Evolutionary conservation across 53 echinoderm and acorn worm genomes (phyloP), one percentile per base, ranked within the genome.

Genomic region (Luidia sarsii): DNA sequence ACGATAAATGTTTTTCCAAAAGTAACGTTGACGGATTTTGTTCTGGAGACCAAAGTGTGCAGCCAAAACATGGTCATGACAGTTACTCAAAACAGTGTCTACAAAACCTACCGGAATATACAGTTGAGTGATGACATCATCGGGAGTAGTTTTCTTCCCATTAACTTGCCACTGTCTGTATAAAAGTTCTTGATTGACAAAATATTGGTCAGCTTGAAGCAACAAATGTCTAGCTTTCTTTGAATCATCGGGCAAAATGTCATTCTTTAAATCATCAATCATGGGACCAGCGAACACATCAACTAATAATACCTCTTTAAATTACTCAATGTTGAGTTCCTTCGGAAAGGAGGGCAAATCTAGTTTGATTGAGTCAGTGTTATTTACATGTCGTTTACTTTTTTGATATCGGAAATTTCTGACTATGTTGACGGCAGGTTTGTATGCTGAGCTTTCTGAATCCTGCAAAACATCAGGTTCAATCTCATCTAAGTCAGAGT

Each of bases 41-140:
- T 63, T 61, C n/a, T 79, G 79, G 0, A 63, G 27, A 22, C 80
- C 80, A 63, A 80, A 80, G 24, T 80, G 80, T 48, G 80, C 60
- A 3, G 80, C 60, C 29, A 80, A 34, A 11, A 64, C 64, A 29
- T 80, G 48, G 39, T 80, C 80, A 64, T 49, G 77, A 57, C 77
- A 77, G 39, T 77, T 57, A 22, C 21, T 11, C 35, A 77, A 77
- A 18, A 77, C 61, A 57, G 54, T 59, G 46, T 77, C 61, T 15
- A 77, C 60, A 77, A 59, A 77, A 59, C 59, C 34, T 45, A 45
- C 56, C 59, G 77, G 59, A 20, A 77, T 61, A 72, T 72, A 77
- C 23, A 55, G 57, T 20, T 61, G 38, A 27, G 54, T 61, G 13
- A 57, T 54, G 14, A 45, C 46, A 39, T 61, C 31, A n/a, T 77